Conservation (phyloP, 2,113 vertebrate genomes). For the Brienomyrus longianalis region DNA sequence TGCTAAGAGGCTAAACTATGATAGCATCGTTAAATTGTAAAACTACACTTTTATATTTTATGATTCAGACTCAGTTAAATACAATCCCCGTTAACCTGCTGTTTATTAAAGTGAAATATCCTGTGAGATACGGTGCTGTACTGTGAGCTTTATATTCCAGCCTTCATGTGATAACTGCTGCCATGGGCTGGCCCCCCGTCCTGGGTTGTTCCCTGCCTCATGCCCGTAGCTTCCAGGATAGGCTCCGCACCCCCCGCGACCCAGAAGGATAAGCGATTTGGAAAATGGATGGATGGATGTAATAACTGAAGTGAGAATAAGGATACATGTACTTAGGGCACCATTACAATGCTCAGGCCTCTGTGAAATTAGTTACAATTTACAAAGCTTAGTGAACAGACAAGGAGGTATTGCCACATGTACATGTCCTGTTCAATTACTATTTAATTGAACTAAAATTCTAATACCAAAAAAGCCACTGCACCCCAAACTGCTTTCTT, state of each 20-base stretch:
- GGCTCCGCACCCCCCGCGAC: too few relatives aligned
- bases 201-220: too few relatives aligned
- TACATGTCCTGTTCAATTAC: neutral
- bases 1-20: neutral
- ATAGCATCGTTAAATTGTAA: neutral
- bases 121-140: neutral
- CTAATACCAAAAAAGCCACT: neutral
- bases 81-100: neutral
- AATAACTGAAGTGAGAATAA: neutral
- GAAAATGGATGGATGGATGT: neutral
- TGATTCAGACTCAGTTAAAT: neutral
- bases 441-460: neutral
- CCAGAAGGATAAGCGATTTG: too few relatives aligned
- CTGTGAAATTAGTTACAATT: conserved; percentile 16
- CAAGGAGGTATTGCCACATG: neutral
- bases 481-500: neutral
- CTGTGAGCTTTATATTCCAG: neutral
- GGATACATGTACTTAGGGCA: neutral
- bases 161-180: neutral
- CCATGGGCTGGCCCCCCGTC: too few relatives aligned
- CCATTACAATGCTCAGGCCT: conserved; percentile 9
- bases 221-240: too few relatives aligned
- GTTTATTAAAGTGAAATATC: neutral
- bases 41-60: neutral
- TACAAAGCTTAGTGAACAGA: neutral